Evolutionary conservation across 2,888 invertebrate species (phyloP).

Genomic region (Cerceris ruficornis): DNA sequence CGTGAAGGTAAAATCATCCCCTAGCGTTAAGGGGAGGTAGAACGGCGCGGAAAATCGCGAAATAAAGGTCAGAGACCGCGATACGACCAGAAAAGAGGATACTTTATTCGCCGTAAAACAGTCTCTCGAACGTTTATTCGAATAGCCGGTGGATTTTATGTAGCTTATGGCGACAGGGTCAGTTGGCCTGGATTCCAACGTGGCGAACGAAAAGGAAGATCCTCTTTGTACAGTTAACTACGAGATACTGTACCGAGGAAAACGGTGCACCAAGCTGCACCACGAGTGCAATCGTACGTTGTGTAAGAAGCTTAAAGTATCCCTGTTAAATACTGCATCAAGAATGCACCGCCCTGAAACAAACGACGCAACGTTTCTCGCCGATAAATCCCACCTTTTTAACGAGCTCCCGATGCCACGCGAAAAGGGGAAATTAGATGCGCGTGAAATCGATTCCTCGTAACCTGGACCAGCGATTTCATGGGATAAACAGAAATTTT

Average conservation of each 20-base stretch:
- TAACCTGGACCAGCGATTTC: no score
- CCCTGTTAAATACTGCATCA: neutral
- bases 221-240: neutral
- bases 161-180: neutral
- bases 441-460: no score
- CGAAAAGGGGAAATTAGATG: no score
- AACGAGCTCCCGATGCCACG: no score
- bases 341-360: neutral
- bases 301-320: neutral
- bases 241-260: neutral
- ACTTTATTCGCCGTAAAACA: slow-evolving; percentile 30
- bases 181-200: neutral
- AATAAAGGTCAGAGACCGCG: slow-evolving; percentile 15
- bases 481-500: no score
- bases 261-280: neutral
- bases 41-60: neutral
- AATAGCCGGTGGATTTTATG: slow-evolving; percentile 27
- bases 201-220: slow-evolving; percentile 1
- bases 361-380: no score
- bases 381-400: no score
- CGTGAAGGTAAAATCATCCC: no score
- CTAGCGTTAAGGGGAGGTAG: no score
- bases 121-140: slow-evolving; percentile 29
- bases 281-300: neutral
- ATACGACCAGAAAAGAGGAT: neutral